A percentile compares a stretch with the other conserved stretches of the same genome.
Evolutionary conservation across 92 coral and sea anemone genomes (phyloP).

Genomic region (Palythoa caribaeorum): DNA sequence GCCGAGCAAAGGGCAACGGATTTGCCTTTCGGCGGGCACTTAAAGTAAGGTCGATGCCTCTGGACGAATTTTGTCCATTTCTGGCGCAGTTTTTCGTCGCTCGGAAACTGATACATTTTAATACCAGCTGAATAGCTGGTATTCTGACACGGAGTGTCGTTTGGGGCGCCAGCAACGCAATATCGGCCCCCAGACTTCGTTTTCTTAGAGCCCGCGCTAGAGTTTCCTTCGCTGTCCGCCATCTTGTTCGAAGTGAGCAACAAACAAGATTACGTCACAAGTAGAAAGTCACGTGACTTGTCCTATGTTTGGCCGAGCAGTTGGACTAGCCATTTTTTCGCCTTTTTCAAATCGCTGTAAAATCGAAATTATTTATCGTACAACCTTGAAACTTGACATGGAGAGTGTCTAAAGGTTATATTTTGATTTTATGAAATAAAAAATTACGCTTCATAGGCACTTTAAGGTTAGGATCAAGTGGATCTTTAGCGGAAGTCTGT

Average conservation of each 20-base stretch:
- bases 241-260: background rate
- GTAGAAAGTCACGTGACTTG: constrained; percentile 1
- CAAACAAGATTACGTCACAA: constrained; percentile 2
- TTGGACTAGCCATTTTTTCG: no score
- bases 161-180: constrained; percentile 29
- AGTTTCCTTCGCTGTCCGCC: constrained; percentile 9
- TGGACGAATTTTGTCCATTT: background rate
- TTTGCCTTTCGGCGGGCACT: constrained; percentile 3
- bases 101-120: constrained; percentile 9
- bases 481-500: no score
- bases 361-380: no score
- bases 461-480: no score
- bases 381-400: no score
- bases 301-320: background rate
- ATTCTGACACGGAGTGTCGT: constrained; percentile 7
- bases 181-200: constrained; percentile 13
- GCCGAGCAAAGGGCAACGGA: constrained; percentile 12
- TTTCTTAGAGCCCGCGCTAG: background rate
- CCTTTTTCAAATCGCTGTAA: no score
- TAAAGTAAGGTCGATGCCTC: background rate
- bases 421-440: no score
- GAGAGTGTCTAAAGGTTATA: no score
- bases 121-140: background rate
- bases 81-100: background rate
- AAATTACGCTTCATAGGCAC: no score